These are phyloP conservation scores for Drosophila athabasca DNA, from an alignment of 1,140 invertebrate genomes.

Conservation along the genomic window DNA sequence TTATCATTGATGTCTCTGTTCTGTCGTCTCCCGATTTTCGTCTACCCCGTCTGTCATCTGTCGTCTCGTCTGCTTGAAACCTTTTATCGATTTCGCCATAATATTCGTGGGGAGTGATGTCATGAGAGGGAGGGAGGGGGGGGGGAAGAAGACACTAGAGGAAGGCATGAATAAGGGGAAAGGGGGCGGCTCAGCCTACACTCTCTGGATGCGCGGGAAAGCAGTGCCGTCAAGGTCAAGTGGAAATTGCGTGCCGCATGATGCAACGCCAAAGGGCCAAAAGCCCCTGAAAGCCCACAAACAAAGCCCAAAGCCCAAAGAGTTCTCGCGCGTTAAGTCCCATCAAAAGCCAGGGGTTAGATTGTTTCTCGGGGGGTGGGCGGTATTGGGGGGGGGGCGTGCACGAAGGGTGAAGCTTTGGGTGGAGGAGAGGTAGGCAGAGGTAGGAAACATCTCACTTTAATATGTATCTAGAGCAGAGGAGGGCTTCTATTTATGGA, in stretches of 20 bases:
- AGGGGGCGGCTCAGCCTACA: not conserved
- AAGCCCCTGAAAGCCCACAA: not conserved
- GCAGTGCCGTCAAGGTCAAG: conserved; percentile 17
- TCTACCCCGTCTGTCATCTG: too few species aligned
- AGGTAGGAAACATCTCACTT: too few species aligned
- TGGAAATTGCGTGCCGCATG: conserved; percentile 22
- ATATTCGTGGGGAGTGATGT: conserved; percentile 47
- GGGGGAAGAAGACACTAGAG: not conserved
- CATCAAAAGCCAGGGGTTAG: too few species aligned
- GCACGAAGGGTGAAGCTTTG: too few species aligned
- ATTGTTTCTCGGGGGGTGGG: too few species aligned
- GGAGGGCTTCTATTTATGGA: too few species aligned
- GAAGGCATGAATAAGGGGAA: not conserved
- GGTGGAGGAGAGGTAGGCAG: too few species aligned
- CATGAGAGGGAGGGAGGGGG: conserved; percentile 20
- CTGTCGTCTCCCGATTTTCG: too few species aligned
- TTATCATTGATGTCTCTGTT: conserved; percentile 18
- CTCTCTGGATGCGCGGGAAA: conserved; percentile 8
- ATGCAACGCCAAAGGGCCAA: conserved; percentile 18
- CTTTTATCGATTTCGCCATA: conserved; percentile 60
- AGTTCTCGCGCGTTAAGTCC: too few species aligned
- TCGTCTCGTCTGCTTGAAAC: conserved; percentile 20
- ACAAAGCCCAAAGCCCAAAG: too few species aligned
- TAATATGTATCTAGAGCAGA: too few species aligned
- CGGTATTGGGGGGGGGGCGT: too few species aligned